These are phyloP conservation scores for Drosophila obscura DNA, from an alignment of 1,140 invertebrate species.

Conservation along the genomic window DNA sequence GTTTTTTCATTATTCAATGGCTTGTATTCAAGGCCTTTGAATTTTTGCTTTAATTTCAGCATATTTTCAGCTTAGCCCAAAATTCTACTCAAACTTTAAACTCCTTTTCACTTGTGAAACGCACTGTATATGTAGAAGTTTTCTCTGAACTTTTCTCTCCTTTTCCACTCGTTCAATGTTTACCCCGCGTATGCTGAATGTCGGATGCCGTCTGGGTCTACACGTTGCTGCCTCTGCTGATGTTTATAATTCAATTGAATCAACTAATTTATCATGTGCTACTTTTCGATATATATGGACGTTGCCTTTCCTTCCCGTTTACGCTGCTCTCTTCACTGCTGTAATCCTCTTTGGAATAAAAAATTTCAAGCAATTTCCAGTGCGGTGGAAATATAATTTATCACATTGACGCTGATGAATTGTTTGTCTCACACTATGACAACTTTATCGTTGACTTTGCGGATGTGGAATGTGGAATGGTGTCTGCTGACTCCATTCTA, in stretches of 20 bases:
- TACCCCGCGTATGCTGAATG: conserved; percentile 54
- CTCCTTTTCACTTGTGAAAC: too few relatives aligned
- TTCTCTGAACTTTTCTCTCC: not conserved
- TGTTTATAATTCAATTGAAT: conserved; percentile 78
- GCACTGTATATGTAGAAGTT: too few relatives aligned
- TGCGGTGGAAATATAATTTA: conserved; percentile 73
- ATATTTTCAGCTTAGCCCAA: too few relatives aligned
- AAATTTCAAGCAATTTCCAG: conserved; percentile 67
- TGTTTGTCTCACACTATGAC: conserved; percentile 78
- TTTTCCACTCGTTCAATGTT: not conserved
- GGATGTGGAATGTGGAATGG: not conserved
- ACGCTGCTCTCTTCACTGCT: not conserved
- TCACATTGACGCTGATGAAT: conserved; percentile 81
- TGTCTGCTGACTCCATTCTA: not conserved
- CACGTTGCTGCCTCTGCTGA: conserved; percentile 4
- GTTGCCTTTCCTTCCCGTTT: too few relatives aligned
- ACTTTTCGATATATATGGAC: conserved; percentile 48
- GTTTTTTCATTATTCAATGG: too few relatives aligned
- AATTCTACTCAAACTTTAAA: too few relatives aligned
- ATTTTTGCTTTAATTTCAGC: not conserved
- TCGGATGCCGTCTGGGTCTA: conserved; percentile 16
- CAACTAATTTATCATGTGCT: conserved; percentile 68
- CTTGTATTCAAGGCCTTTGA: not conserved
- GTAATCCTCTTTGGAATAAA: conserved; percentile 47
- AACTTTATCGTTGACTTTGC: conserved; percentile 70